A percentile compares a stretch with the other conserved stretches of the same genome.
phyloP scores from a whole-genome alignment of 2,888 invertebrate genomes.

The Disparrhopalites patrizii region DNA sequence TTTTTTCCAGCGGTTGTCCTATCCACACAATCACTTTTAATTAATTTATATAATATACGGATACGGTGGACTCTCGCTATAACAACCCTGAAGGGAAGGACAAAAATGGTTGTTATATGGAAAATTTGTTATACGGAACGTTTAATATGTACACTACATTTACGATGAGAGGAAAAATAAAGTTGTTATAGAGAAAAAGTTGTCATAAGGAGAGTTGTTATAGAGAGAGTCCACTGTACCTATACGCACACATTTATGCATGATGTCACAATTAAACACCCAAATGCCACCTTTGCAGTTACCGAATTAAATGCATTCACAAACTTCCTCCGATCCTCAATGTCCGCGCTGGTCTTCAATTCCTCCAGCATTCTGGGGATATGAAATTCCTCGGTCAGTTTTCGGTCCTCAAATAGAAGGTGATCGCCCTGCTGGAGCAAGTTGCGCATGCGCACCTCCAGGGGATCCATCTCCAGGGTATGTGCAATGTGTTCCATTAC shows the following conservation, averaged over 20 bases:
- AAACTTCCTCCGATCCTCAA: constrained; percentile 57
- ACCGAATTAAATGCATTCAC: constrained; percentile 61
- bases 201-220: no score
- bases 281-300: no score
- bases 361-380: constrained; percentile 58
- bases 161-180: neutral
- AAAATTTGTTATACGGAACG: no score
- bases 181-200: no score
- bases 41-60: neutral
- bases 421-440: constrained; percentile 53
- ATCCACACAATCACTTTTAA: neutral
- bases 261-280: neutral
- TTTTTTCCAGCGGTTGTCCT: constrained; percentile 46
- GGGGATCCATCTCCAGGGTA: constrained; percentile 57
- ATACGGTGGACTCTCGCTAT: no score
- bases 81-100: no score
- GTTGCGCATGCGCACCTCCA: constrained; percentile 59
- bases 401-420: constrained; percentile 24
- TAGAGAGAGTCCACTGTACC: no score
- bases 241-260: neutral
- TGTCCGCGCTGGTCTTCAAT: constrained; percentile 59
- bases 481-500: constrained; percentile 66
- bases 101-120: no score
- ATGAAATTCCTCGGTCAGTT: constrained; percentile 49
- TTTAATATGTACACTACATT: no score